Conservation (phyloP, 1,140 invertebrate genomes). For the Formica selysi region DNA sequence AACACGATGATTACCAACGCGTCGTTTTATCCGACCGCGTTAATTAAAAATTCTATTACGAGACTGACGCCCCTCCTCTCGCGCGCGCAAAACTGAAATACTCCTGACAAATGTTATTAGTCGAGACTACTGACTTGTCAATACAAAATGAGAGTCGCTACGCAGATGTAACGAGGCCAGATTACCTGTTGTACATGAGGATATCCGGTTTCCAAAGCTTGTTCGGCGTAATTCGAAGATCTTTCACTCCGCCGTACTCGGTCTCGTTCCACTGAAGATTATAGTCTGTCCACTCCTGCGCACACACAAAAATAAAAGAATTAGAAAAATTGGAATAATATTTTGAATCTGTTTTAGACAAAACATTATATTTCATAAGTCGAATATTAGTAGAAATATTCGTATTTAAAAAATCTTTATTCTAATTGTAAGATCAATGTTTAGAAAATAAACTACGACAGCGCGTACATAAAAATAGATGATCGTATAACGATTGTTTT, state of each 20-base stretch:
- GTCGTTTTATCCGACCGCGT: constrained; percentile 6
- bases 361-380: constrained; percentile 4
- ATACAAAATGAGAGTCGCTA: constrained; percentile 60
- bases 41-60: constrained; percentile 61
- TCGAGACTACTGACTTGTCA: constrained; percentile 56
- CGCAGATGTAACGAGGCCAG: constrained; percentile 73
- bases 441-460: not conserved
- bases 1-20: constrained; percentile 35
- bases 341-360: not conserved
- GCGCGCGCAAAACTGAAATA: constrained; percentile 37
- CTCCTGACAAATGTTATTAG: constrained; percentile 54
- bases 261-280: constrained; percentile 98
- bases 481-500: not conserved
- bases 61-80: constrained; percentile 3
- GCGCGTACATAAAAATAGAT: not conserved
- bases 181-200: constrained; percentile 99
- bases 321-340: not conserved
- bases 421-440: not conserved
- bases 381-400: not conserved
- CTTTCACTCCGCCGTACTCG: constrained; percentile 97
- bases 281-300: constrained; percentile 98
- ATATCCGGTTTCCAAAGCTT: constrained; percentile 99
- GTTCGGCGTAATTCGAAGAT: constrained; percentile 97
- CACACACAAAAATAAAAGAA: constrained; percentile 69
- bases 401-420: not conserved